Evolutionary conservation across 1,140 invertebrate genomes (phyloP), one percentile per base, ranked within the genome.

Genomic region (Drosophila pectinifera): DNA sequence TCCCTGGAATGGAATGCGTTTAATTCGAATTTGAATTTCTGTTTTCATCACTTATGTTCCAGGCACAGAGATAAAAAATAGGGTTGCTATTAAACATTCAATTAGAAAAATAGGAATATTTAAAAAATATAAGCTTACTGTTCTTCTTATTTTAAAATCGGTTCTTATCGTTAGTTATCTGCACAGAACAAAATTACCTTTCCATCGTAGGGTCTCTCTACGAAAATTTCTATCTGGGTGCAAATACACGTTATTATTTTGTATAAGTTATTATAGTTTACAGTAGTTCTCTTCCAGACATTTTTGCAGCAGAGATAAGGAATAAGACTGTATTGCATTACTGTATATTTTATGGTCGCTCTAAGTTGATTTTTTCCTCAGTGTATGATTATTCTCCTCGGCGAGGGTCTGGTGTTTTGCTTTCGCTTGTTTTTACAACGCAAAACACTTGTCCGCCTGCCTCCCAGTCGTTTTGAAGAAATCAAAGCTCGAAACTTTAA

Each of bases 1-100:
- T 73, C 80, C 76, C 46, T 83, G 83, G 84, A 88, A 88, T 88
- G 84, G 84, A 88, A 88, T 88, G 84, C 79, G 84, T 89, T 86
- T 86, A 88, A 86, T 80, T 83, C 63, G 53, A 69, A 86, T 86
- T 86, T 88, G 82, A 82, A 82, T 82, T 81, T 53, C 49, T 53
- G 49, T 53, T 53, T 53, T 72, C 64, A 77, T 68, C 73, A 73
- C 69, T 70, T 59, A 42, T 53, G 46, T n/a, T 22, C 41, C 10
- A n/a, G 18, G 39, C 54, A 73, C 34, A 8, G n/a, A 28, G 28
- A 57, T 26, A 49, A 56, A 26, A 16, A 7, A 16, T 49, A 3
- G 13, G 28, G 6, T n/a, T 14, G 2, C 7, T 34, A 8, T 34
- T 13, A 4, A 20, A 13, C 11, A 6, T 28, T 8, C 1, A 16